Conservation (phyloP, 1,140 invertebrate species). For the Drosophila aff. region DNA sequence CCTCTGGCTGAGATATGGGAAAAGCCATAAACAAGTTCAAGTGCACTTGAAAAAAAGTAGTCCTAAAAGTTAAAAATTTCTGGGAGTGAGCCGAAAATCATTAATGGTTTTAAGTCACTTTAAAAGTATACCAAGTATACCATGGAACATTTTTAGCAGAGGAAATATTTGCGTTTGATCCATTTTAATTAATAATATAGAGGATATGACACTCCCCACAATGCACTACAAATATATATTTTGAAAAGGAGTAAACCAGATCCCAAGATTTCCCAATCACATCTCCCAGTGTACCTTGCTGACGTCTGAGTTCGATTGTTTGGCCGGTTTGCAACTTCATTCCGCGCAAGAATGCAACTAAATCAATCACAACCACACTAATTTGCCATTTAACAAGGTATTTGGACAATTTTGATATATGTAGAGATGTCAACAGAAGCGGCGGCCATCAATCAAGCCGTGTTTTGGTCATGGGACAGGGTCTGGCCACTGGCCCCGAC, state of each 20-base stretch:
- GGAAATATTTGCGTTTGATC: too few relatives aligned
- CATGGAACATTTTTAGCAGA: too few relatives aligned
- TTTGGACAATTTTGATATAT: slow-evolving; percentile 85
- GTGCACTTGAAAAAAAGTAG: slow-evolving; percentile 10
- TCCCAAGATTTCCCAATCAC: background rate
- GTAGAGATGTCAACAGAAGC: slow-evolving; percentile 81
- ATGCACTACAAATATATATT: too few relatives aligned
- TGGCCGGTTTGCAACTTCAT: slow-evolving; percentile 73
- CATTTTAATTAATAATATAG: too few relatives aligned
- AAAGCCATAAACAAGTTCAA: slow-evolving; percentile 22
- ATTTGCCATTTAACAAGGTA: slow-evolving; percentile 85
- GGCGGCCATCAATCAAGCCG: slow-evolving; percentile 75
- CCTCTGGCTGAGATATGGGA: slow-evolving; percentile 15
- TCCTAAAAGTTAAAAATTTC: background rate
- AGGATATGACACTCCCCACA: too few relatives aligned
- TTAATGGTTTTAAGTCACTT: background rate
- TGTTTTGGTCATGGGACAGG: slow-evolving; percentile 54
- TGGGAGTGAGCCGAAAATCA: background rate
- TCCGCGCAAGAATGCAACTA: slow-evolving; percentile 79
- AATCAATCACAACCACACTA: slow-evolving; percentile 84
- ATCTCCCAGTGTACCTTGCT: slow-evolving; percentile 3
- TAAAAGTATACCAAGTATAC: background rate
- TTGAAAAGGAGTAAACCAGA: too few relatives aligned
- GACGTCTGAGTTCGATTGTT: slow-evolving; percentile 41
- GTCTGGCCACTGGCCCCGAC: slow-evolving; percentile 10